Evolutionary conservation across 1,140 invertebrate species (phyloP).

Genomic region (Eriocheir sinensis): DNA sequence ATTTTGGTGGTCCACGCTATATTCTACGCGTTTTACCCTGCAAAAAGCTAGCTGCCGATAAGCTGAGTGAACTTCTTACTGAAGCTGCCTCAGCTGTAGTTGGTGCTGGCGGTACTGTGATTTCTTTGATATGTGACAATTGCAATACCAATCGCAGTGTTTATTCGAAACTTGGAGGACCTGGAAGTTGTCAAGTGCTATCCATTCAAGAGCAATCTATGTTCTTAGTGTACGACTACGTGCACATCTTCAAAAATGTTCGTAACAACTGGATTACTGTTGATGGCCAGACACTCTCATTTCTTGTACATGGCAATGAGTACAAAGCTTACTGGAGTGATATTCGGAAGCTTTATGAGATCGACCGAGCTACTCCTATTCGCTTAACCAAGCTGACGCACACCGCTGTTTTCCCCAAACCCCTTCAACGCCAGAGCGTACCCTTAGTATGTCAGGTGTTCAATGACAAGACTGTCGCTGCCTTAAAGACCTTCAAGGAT

Average conservation of each 20-base stretch:
- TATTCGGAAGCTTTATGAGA: conserved; percentile 47
- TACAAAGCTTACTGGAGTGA: conserved; percentile 17
- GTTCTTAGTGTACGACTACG: conserved; percentile 23
- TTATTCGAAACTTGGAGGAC: background rate
- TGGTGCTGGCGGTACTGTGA: background rate
- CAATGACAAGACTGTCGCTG: background rate
- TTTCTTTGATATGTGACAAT: conserved; percentile 23
- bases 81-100: background rate
- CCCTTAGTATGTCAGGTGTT: too few relatives aligned
- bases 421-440: too few relatives aligned
- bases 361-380: conserved; percentile 37
- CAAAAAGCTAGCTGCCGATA: background rate
- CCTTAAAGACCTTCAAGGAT: conserved; percentile 49
- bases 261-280: conserved; percentile 49
- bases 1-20: background rate
- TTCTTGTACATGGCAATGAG: background rate
- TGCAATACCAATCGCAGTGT: background rate
- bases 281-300: conserved; percentile 48
- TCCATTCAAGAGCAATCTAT: conserved; percentile 7
- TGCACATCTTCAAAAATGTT: conserved; percentile 45
- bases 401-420: too few relatives aligned
- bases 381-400: background rate
- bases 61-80: background rate
- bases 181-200: conserved; percentile 16
- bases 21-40: background rate